These are phyloP conservation scores for Mastomys coucha DNA, from an alignment of 2,113 vertebrate species.

Conservation along the genomic window DNA sequence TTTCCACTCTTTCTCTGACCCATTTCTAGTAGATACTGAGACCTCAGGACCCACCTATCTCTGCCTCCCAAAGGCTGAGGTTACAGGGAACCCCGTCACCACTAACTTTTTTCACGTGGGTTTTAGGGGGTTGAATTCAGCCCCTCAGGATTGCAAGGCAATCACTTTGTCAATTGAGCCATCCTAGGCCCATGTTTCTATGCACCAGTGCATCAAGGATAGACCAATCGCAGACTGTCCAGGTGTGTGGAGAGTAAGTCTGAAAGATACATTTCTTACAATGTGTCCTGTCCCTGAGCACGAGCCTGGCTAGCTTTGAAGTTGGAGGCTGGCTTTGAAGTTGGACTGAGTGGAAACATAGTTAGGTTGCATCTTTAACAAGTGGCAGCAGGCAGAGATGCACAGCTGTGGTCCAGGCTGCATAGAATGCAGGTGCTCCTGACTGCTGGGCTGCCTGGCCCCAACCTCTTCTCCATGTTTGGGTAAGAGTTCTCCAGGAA, in stretches of 20 bases:
- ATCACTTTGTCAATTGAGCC: background rate
- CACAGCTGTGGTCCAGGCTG: background rate
- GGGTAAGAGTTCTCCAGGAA: background rate
- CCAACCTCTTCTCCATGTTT: background rate
- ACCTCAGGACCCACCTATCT: too few species aligned
- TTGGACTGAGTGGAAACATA: background rate
- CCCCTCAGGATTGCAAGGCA: background rate
- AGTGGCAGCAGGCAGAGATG: background rate
- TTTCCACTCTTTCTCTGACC: background rate
- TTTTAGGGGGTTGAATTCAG: background rate
- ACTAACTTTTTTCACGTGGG: too few species aligned
- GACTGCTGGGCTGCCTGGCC: too few species aligned
- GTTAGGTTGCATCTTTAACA: too few species aligned
- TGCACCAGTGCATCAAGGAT: background rate
- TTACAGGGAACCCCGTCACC: background rate
- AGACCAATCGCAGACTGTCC: background rate
- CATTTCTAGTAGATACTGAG: too few species aligned
- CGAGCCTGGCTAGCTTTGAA: background rate
- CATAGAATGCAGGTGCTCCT: background rate
- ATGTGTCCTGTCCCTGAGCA: background rate
- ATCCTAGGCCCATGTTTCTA: accelerated
- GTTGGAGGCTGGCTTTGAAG: too few species aligned
- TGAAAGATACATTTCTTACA: background rate
- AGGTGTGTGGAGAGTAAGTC: too few species aligned
- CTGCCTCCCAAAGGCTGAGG: background rate